Evolutionary conservation across 2,888 invertebrate species (phyloP).

Genomic region (Maniola hyperantus): DNA sequence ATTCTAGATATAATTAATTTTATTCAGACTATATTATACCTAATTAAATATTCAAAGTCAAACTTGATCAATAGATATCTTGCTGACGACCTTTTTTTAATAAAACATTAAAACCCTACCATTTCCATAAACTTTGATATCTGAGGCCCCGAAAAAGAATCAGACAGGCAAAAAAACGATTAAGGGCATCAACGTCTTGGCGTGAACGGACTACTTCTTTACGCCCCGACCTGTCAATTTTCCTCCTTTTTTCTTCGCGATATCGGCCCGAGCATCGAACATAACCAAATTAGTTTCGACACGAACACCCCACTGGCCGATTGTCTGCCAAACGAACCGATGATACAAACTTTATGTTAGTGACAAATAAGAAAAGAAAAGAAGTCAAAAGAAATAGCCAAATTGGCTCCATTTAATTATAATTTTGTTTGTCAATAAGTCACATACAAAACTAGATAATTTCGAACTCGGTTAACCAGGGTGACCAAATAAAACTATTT

Average conservation of each 20-base stretch:
- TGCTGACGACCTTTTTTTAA: background rate
- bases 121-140: slow-evolving; percentile 13
- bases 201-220: slow-evolving; percentile 48
- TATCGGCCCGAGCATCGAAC: slow-evolving; percentile 70
- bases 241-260: slow-evolving; percentile 59
- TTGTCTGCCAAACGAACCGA: slow-evolving; percentile 57
- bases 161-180: slow-evolving; percentile 45
- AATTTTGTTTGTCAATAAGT: background rate
- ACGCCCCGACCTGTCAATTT: slow-evolving; percentile 66
- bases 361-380: background rate
- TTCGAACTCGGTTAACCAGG: too few species aligned
- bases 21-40: too few species aligned
- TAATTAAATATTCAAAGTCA: too few species aligned
- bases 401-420: background rate
- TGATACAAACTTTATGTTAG: too few species aligned
- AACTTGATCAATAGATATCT: too few species aligned
- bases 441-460: background rate
- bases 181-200: slow-evolving; percentile 45
- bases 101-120: slow-evolving; percentile 3
- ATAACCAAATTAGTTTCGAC: slow-evolving; percentile 80
- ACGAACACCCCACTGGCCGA: slow-evolving; percentile 73
- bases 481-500: too few species aligned
- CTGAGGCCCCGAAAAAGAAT: slow-evolving; percentile 27
- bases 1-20: too few species aligned
- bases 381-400: background rate